These are phyloP conservation scores for Gymnocheta viridis DNA, from an alignment of 2,888 invertebrate species.

Conservation along the genomic window DNA sequence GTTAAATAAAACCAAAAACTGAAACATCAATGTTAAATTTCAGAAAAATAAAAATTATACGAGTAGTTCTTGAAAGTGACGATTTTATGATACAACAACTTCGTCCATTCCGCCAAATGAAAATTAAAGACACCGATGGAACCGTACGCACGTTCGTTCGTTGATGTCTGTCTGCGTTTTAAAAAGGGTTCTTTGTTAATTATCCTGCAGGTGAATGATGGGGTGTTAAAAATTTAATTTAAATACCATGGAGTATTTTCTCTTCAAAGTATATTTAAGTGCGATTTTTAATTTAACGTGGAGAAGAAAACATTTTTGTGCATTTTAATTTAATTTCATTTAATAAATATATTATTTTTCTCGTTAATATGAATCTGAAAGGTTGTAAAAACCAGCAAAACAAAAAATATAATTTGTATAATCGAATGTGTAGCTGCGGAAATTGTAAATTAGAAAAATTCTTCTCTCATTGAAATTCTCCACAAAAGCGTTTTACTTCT, in stretches of 20 bases:
- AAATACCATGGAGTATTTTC: neutral
- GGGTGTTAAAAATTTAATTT: neutral
- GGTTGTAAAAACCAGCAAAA: too few relatives aligned
- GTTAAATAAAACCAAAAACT: conserved; percentile 16
- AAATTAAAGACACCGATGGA: conserved; percentile 18
- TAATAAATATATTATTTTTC: too few relatives aligned
- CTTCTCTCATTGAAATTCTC: too few relatives aligned
- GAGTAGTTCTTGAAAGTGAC: conserved; percentile 48
- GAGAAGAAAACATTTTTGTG: neutral
- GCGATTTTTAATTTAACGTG: neutral
- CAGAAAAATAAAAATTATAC: conserved; percentile 55
- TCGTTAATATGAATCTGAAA: too few relatives aligned
- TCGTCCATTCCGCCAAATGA: conserved; percentile 15
- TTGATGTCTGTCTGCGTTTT: neutral
- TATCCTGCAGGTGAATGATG: conserved; percentile 38
- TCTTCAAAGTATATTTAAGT: too few relatives aligned
- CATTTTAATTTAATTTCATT: too few relatives aligned
- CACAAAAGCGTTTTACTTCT: too few relatives aligned
- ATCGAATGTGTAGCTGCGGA: too few relatives aligned
- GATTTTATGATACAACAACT: conserved; percentile 50
- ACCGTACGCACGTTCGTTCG: neutral
- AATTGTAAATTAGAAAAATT: too few relatives aligned
- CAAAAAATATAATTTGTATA: too few relatives aligned
- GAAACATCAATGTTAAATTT: conserved; percentile 54
- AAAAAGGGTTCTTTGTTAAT: neutral